Base-by-base conservation (phyloP, 2,113 vertebrate genomes). In the Ochotona princeps region DNA sequence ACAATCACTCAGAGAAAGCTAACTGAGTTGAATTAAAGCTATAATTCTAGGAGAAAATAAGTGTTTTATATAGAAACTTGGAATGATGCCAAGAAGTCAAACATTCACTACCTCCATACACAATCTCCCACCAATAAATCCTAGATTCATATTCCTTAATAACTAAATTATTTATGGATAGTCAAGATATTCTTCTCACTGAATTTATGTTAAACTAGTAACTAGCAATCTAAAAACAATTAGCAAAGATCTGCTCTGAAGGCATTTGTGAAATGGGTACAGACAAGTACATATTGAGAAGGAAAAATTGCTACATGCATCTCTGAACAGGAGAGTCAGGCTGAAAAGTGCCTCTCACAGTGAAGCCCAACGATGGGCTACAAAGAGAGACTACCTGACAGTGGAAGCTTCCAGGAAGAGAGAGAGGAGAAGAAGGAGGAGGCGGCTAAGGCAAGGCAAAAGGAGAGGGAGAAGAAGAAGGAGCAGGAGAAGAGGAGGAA, bases 161-260 rank as follows among this genome's bases (percentile, higher is more conserved):
- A 12, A 51, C 18, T 73, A 35, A 90, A 83, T 63, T 78, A 49
- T 49, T 75, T 89, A 92, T 72, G 85, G 90, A 57, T 2, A 83
- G 38, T 12, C 23, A 83, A 93, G 8, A 67, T 32, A 78, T 1
- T 63, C 44, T 26, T 61, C n/a, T 75, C 15, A 54, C 9, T 80
- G 80, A 73, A 67, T 21, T 80, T 83, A 44, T 75, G 20, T 84
- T 83, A 67, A 93, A 57, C 61, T 78, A 73, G 1, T 70, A 63
- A 70, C 18, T 73, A 84, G n/a, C 61, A 57, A 72, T 44, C 4
- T 10, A 44, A 85, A 88, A 69, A 4, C 86, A 23, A 47, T 6
- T 83, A 67, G n/a, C 8, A 85, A 17, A 89, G 49, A 87, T 23
- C 21, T 86, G 30, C 18, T 76, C n/a, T 69, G 35, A 83, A 70